Evolutionary conservation across 2,113 vertebrate species (phyloP).

Genomic region (Lamprotornis superbus): DNA sequence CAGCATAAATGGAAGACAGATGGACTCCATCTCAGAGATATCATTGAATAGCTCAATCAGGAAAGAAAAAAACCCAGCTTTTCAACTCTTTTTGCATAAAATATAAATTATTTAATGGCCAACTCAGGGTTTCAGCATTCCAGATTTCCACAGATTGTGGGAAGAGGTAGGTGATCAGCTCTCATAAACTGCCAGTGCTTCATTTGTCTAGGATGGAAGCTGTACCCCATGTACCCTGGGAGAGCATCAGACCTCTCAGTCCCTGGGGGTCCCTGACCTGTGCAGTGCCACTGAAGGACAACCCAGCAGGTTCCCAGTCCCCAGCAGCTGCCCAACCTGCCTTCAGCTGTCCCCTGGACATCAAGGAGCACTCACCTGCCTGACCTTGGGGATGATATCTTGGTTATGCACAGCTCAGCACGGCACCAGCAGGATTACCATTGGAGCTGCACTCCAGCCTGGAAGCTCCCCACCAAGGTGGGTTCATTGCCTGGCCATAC

Average conservation of each 20-base stretch:
- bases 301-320: accelerated
- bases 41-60: slow-evolving; percentile 67
- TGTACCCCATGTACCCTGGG: accelerated
- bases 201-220: neutral
- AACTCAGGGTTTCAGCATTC: slow-evolving; percentile 3
- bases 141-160: neutral
- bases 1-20: slow-evolving; percentile 51
- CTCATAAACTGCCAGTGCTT: neutral
- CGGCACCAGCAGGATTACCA: neutral
- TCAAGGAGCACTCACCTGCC: neutral
- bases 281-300: neutral
- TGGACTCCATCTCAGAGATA: slow-evolving; percentile 14
- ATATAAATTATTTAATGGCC: slow-evolving; percentile 49
- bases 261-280: neutral
- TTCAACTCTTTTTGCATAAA: slow-evolving; percentile 51
- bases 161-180: neutral
- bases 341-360: neutral
- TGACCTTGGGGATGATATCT: neutral
- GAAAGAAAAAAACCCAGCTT: slow-evolving; percentile 8
- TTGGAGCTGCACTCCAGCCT: neutral
- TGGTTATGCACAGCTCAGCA: neutral
- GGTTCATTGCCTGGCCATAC: neutral
- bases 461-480: neutral
- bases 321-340: neutral
- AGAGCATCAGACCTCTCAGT: neutral